phyloP scores from a whole-genome alignment of 2,113 vertebrate genomes.

The Pica pica region DNA sequence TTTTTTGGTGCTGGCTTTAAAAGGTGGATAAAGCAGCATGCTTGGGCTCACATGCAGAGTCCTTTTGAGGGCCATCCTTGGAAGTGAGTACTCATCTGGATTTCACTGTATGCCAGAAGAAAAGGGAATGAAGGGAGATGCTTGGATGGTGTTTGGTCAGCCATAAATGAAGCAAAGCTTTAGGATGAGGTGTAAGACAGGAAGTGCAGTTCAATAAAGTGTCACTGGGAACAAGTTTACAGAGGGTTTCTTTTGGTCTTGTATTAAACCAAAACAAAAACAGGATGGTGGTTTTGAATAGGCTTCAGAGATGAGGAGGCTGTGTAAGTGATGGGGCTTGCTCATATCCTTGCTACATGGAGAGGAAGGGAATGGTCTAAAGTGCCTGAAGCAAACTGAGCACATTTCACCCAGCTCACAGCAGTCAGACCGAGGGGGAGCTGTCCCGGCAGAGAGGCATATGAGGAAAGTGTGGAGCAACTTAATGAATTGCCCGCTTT shows the following conservation, averaged over 20 bases:
- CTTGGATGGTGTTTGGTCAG: not conserved
- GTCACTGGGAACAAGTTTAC: constrained; percentile 17
- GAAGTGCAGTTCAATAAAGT: constrained; percentile 3
- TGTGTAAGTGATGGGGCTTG: not conserved
- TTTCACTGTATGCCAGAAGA: not conserved
- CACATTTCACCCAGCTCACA: rapidly evolving
- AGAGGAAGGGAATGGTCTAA: not conserved
- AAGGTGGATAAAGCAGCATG: not conserved
- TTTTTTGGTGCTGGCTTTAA: not conserved
- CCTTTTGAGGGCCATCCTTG: not conserved
- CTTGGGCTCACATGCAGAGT: not conserved
- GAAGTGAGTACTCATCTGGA: not conserved
- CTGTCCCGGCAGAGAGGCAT: rapidly evolving
- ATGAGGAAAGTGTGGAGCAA: not conserved
- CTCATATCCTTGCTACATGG: not conserved
- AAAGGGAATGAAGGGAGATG: not conserved
- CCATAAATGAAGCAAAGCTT: not conserved
- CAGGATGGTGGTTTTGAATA: constrained; percentile 9
- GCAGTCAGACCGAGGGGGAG: not conserved
- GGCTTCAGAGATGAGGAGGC: not conserved
- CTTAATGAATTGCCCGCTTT: not conserved
- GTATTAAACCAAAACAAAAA: constrained; percentile 22
- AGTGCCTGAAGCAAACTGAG: not conserved
- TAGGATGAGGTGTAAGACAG: constrained; percentile 23
- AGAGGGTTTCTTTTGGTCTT: constrained; percentile 22